Conservation (phyloP, 2,888 invertebrate genomes). For the Euproctis similis region DNA sequence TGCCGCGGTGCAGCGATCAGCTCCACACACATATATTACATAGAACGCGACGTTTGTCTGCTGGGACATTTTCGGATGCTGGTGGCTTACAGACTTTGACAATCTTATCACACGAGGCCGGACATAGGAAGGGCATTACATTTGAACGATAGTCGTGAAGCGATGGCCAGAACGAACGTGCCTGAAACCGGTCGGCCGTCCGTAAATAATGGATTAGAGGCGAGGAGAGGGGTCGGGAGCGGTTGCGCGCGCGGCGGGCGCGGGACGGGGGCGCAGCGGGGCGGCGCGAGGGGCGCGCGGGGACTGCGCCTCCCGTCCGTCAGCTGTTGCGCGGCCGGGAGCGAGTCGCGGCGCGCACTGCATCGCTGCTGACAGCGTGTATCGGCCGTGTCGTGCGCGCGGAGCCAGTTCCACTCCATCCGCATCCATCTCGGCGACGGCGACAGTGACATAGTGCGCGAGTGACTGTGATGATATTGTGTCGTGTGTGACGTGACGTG, state of each 20-base stretch:
- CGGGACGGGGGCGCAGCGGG: constrained; percentile 32
- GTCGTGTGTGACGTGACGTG: constrained; percentile 54
- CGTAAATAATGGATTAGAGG: constrained; percentile 75
- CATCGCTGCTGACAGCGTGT: constrained; percentile 66
- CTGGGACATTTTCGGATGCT: constrained; percentile 11
- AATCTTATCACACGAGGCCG: constrained; percentile 72
- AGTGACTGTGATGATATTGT: constrained; percentile 35
- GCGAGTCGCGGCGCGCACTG: constrained; percentile 62
- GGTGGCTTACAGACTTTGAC: constrained; percentile 33
- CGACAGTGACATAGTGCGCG: constrained; percentile 52
- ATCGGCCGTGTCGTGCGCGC: constrained; percentile 48
- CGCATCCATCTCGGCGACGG: no score
- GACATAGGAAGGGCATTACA: constrained; percentile 75
- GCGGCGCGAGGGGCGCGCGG: constrained; percentile 32
- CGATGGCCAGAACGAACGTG: constrained; percentile 64
- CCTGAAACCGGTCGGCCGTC: constrained; percentile 73
- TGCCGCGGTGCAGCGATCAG: constrained; percentile 6
- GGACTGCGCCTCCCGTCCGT: constrained; percentile 71
- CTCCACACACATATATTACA: constrained; percentile 14
- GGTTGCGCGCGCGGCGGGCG: constrained; percentile 59
- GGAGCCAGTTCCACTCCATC: no score
- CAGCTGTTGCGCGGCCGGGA: constrained; percentile 74
- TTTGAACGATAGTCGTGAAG: constrained; percentile 68
- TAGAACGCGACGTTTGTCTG: constrained; percentile 8
- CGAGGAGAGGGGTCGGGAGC: constrained; percentile 49